phyloP scores from a whole-genome alignment of 1,140 invertebrate species.

The Eriocheir sinensis region DNA sequence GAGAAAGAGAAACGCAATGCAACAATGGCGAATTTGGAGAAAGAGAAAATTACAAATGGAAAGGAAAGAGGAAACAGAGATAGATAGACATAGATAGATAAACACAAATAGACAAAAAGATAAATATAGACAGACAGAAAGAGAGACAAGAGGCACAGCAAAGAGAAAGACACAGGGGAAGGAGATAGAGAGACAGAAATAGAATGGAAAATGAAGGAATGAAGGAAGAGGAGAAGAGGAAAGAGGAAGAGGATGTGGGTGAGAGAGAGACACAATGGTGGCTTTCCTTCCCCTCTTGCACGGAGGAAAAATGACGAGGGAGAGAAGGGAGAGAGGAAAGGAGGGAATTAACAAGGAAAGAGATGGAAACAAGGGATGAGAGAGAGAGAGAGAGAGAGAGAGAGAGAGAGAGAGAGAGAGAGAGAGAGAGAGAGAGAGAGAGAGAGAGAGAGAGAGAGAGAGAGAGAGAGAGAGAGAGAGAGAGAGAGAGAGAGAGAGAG shows the following conservation, averaged over 20 bases:
- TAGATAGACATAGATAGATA: neutral
- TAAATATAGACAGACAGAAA: neutral
- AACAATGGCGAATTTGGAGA: neutral
- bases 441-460: too few species aligned
- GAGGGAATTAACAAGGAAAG: too few species aligned
- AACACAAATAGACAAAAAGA: neutral
- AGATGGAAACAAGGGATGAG: too few species aligned
- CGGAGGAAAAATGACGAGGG: too few species aligned
- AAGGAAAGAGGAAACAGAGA: neutral
- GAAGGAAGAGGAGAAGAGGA: neutral
- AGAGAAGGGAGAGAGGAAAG: too few species aligned
- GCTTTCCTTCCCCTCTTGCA: constrained; percentile 31
- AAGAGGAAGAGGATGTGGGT: neutral
- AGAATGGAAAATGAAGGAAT: neutral
- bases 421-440: too few species aligned
- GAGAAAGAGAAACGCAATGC: neutral
- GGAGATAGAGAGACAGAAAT: neutral
- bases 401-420: too few species aligned
- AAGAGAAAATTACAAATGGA: neutral
- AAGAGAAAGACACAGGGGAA: constrained; percentile 17
- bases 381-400: too few species aligned
- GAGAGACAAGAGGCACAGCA: neutral
- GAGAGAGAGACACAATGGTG: neutral
- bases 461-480: too few species aligned
- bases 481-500: too few species aligned